Conservation (phyloP, 2,113 vertebrate genomes). For the Prochilodus magdalenae region DNA sequence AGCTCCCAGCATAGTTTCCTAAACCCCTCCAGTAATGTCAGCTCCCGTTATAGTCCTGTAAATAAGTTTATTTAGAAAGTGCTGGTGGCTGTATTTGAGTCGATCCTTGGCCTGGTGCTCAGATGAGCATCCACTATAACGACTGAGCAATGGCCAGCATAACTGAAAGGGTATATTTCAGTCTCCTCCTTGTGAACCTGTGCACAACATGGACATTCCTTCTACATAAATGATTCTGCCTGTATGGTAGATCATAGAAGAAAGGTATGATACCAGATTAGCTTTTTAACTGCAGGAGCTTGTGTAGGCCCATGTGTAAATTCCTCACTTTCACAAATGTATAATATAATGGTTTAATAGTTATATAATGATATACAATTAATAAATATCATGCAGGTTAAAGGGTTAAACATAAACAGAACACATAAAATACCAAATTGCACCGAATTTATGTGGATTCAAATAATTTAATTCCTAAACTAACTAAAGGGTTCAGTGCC, state of each 20-base stretch:
- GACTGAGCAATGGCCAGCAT: not conserved
- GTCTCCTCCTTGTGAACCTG: not conserved
- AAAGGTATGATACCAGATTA: not conserved
- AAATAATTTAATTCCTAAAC: no score
- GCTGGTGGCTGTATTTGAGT: not conserved
- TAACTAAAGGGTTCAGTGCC: no score
- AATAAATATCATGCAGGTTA: no score
- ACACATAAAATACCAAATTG: no score
- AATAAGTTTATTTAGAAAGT: not conserved
- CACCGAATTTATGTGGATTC: no score
- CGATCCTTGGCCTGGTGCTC: not conserved
- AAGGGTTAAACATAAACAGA: no score
- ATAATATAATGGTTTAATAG: no score
- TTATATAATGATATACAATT: no score
- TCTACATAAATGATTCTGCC: not conserved
- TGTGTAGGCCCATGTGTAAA: no score
- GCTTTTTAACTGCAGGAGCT: no score
- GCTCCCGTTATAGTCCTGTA: not conserved
- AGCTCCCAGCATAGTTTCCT: slow-evolving; percentile 1
- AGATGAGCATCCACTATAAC: not conserved
- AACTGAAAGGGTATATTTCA: not conserved
- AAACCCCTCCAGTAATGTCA: slow-evolving; percentile 10
- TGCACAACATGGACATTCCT: not conserved
- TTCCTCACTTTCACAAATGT: no score
- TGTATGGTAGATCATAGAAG: not conserved